Base-by-base conservation (phyloP, 2,797 vertebrate genomes). In the Onychomys torridus region DNA sequence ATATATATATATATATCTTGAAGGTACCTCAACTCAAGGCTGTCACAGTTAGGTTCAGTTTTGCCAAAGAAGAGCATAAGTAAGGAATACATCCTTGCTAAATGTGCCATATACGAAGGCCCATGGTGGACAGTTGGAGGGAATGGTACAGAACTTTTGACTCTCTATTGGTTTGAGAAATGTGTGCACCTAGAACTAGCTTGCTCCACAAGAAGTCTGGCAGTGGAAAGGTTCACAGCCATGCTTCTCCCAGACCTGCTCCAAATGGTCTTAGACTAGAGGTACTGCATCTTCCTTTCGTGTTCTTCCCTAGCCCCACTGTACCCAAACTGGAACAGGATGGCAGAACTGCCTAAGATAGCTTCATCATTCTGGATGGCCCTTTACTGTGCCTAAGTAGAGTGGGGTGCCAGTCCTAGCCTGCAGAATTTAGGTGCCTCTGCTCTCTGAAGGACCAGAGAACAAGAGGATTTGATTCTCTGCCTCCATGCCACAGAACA, bases 21-120 rank as follows among this genome's bases (percentile, higher is more conserved):
- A 59, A 59, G n/a, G 65, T 69, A 69, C 29, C 29, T 95, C 71
- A 81, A 0, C 55, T 65, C 96, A 79, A 40, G 27, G 89, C 95
- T 75, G 34, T 97, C 25, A 55, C 71, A 69, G 63, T 95, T 82
- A 76, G 37, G 83, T 88, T 89, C 23, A 29, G 65, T 92, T 90
- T 92, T 76, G 6, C 8, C 21, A 95, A 43, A 90, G 67, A 85
- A 61, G 32, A 91, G 34, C 7, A 3, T 86, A 93, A 82, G 13
- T 82, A 73, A 57, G n/a, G 69, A 57, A 59, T 57, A 6, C 40
- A n/a, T 86, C 65, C 78, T 55, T 67, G 49, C 49, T 84, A 77
- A 84, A 7, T 88, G 32, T 12, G 63, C 78, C n/a, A 7, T 43
- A 76, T 69, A 69, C 46, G 34, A 63, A 87, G 11, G 82, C 40